Base-by-base conservation (phyloP, 2,797 vertebrate species). In the Bufotes viridis region DNA sequence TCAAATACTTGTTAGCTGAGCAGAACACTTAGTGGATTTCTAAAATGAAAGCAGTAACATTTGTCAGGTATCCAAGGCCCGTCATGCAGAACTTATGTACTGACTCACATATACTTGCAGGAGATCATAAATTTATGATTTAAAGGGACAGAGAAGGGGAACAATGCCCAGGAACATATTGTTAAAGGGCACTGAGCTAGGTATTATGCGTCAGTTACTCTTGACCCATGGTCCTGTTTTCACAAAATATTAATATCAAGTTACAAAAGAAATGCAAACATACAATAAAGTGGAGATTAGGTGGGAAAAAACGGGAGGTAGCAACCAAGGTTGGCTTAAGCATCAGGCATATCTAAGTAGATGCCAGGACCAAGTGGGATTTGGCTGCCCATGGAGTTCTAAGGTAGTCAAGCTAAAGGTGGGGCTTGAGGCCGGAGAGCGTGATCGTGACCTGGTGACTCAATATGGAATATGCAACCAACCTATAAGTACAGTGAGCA, bases 1-100 rank as follows among this genome's bases (percentile, higher is more conserved):
- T 93, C 90, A 92, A 42, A 90, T 87, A 90, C 91, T 91, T 90
- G 84, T 92, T 93, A 93, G 91, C 70, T 79, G 90, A 91, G 87
- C 63, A 88, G 81, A 87, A 92, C 90, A 90, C 86, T 91, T 92
- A 93, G 90, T 87, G 91, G 61, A 87, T 91, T 92, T 91, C 85
- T 90, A 91, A 93, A 93, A 87, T 80, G 84, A 91, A 92, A 92
- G 90, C 89, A 88, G 29, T 90, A 87, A 89, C 91, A 88, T 90
- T 92, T 92, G 92, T 93, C 91, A 92, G 90, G 86, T 90, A 89
- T 92, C 91, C 89, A 91, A 74, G 34, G 20, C 78, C 91, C 91
- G 89, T 90, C 90, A 89, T 88, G 86, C 84, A 90, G 91, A 92
- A 92, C 91, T 90, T 90, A 92, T 88, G 91, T 87, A 91, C 90